phyloP scores from a whole-genome alignment of 2,888 invertebrate genomes.

The Agonopterix subpropinquella region DNA sequence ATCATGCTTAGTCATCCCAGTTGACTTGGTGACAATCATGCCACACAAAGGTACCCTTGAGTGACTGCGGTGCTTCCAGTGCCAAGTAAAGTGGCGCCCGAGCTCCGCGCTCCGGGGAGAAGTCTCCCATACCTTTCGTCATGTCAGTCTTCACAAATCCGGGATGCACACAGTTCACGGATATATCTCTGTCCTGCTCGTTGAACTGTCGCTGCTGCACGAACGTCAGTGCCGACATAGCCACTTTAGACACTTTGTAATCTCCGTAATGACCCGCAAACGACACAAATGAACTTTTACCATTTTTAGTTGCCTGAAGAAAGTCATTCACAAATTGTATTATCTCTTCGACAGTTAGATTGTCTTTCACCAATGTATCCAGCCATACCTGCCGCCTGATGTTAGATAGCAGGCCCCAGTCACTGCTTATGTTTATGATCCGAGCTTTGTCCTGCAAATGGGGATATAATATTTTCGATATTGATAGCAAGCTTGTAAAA shows the following conservation, averaged over 20 bases:
- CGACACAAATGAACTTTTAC: conserved; percentile 51
- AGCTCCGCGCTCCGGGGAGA: conserved; percentile 61
- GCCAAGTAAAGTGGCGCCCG: conserved; percentile 60
- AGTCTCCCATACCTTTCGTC: conserved; percentile 69
- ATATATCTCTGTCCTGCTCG: conserved; percentile 67
- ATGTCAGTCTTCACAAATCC: conserved; percentile 70
- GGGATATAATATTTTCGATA: conserved; percentile 82
- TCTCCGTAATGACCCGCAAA: conserved; percentile 67
- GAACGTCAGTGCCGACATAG: conserved; percentile 64
- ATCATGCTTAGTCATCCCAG: conserved; percentile 62
- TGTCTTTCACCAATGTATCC: conserved; percentile 56
- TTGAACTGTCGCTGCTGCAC: conserved; percentile 62
- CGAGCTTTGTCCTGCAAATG: conserved; percentile 80
- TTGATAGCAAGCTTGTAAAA: conserved; percentile 79
- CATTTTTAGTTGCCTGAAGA: conserved; percentile 70
- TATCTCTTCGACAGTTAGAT: conserved; percentile 69
- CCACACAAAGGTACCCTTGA: conserved; percentile 67
- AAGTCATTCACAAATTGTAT: conserved; percentile 74
- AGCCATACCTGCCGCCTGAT: conserved; percentile 64
- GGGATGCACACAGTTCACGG: conserved; percentile 68
- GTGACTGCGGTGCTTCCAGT: conserved; percentile 59
- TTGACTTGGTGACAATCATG: conserved; percentile 69
- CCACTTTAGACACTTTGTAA: conserved; percentile 70
- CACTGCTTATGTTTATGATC: conserved; percentile 85
- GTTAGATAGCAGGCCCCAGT: conserved; percentile 70